Evolutionary conservation across 1,140 invertebrate genomes (phyloP).

Genomic region (Macrocentrus cingulum): DNA sequence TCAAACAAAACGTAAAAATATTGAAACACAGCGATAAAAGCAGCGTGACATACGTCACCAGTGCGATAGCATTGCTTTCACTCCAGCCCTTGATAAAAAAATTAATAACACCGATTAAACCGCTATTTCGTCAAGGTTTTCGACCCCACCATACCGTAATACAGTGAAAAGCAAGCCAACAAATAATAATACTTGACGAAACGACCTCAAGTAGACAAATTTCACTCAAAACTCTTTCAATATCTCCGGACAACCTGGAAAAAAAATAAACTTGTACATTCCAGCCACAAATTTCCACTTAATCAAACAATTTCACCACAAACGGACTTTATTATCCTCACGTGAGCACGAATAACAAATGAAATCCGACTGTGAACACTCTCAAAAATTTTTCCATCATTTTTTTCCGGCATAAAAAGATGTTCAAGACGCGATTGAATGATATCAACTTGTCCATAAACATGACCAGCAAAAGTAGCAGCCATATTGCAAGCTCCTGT

Average conservation of each 20-base stretch:
- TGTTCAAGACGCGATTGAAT: conserved; percentile 25
- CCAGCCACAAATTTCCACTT: background rate
- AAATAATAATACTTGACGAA: conserved; percentile 34
- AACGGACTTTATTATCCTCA: conserved; percentile 28
- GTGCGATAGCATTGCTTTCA: too few relatives aligned
- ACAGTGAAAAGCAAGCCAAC: conserved; percentile 31
- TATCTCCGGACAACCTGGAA: conserved; percentile 31
- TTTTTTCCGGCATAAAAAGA: conserved; percentile 2
- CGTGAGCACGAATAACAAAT: conserved; percentile 27
- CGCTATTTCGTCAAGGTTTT: too few relatives aligned
- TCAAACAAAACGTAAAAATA: conserved; percentile 4
- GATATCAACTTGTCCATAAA: conserved; percentile 36
- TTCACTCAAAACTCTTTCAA: conserved; percentile 33
- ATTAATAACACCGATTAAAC: too few relatives aligned
- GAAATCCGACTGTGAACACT: background rate
- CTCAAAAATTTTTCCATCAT: background rate
- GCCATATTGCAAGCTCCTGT: conserved; percentile 33
- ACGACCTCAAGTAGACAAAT: conserved; percentile 37
- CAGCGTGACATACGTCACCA: too few relatives aligned
- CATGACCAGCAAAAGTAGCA: conserved; percentile 37
- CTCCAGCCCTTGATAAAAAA: too few relatives aligned
- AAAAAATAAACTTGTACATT: conserved; percentile 10
- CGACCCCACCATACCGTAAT: conserved; percentile 29
- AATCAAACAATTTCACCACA: background rate
- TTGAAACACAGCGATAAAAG: too few relatives aligned